A percentile compares a stretch with the other conserved stretches of the same genome.
These are phyloP conservation scores for Odontesthes bonariensis DNA, from an alignment of 2,113 vertebrate species.

Conservation along the genomic window DNA sequence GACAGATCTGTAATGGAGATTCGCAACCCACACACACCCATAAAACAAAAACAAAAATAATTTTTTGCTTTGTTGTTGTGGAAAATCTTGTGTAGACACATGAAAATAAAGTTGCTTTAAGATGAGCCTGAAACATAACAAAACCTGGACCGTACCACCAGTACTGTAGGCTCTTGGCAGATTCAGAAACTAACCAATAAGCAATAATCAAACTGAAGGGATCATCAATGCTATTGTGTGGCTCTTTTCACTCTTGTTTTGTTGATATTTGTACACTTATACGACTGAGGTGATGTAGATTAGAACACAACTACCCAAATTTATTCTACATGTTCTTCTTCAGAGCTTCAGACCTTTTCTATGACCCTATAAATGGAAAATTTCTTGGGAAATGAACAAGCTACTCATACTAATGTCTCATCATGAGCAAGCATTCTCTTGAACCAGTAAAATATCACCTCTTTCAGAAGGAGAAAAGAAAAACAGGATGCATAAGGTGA, in stretches of 20 bases:
- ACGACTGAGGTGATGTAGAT: no score
- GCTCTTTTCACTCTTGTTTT: neutral
- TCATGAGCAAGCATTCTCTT: neutral
- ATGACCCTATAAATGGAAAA: neutral
- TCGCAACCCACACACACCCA: no score
- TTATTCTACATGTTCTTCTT: neutral
- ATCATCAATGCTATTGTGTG: no score
- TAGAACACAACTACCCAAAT: no score
- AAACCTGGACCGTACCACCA: no score
- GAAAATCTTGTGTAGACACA: neutral
- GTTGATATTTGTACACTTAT: neutral
- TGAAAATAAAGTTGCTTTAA: neutral
- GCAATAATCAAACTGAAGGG: no score
- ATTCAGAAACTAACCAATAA: no score
- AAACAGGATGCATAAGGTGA: conserved; percentile 46
- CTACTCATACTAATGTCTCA: neutral
- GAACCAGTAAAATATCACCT: neutral
- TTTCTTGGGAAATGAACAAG: neutral
- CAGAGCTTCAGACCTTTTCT: neutral
- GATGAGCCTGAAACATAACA: neutral
- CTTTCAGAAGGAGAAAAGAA: neutral
- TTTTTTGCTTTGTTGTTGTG: no score
- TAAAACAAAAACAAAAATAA: no score
- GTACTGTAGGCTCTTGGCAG: neutral
- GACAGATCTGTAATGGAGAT: no score